phyloP scores from a whole-genome alignment of 92 coral and sea anemone genomes.

The Palythoa grandiflora region DNA sequence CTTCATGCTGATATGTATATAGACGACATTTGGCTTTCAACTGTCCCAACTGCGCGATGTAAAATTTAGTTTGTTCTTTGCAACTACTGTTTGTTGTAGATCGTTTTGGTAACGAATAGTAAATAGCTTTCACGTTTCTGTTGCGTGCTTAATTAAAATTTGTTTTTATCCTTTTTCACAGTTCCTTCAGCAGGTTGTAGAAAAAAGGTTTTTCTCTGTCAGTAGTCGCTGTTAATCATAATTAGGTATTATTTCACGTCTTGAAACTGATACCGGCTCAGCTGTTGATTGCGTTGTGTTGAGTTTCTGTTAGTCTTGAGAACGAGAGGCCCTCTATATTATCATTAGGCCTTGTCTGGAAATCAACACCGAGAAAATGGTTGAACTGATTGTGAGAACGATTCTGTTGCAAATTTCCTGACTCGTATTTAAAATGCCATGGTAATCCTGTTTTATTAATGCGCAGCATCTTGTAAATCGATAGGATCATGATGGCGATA shows the following conservation, averaged over 20 bases:
- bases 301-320: neutral
- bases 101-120: neutral
- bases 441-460: slow-evolving; percentile 29
- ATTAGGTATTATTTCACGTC: neutral
- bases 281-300: neutral
- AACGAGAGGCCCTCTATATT: neutral
- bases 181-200: neutral
- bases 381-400: slow-evolving; percentile 8
- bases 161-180: neutral
- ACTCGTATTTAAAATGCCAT: slow-evolving; percentile 30
- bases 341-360: neutral
- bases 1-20: neutral
- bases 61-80: too few relatives aligned
- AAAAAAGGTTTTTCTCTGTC: neutral
- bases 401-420: neutral
- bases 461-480: slow-evolving; percentile 9
- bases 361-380: neutral
- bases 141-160: neutral
- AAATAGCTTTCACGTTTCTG: neutral
- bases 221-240: neutral
- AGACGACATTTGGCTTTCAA: neutral
- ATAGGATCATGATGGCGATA: neutral
- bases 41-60: neutral
- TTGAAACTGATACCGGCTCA: neutral
- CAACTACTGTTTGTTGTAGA: neutral